Evolutionary conservation across 2,113 vertebrate genomes (phyloP).

Genomic region (Dascyllus trimaculatus): DNA sequence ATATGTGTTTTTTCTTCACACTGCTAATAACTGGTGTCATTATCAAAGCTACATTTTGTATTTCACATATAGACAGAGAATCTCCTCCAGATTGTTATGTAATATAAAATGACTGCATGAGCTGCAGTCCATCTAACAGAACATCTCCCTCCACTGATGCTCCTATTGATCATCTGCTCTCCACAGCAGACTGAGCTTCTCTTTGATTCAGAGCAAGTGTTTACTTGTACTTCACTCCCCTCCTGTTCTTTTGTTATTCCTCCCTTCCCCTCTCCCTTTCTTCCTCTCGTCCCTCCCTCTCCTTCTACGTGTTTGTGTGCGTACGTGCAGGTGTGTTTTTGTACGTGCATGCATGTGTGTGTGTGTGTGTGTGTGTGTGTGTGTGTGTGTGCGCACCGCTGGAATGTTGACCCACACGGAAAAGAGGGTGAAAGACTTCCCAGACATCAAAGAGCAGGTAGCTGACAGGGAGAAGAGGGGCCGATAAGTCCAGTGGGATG

Average conservation of each 20-base stretch:
- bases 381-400: slow-evolving; percentile 25
- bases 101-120: too few relatives aligned
- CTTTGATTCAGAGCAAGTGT: slow-evolving; percentile 74
- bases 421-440: slow-evolving; percentile 80
- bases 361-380: slow-evolving; percentile 34
- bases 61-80: not conserved
- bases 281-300: slow-evolving; percentile 58
- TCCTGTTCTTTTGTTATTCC: slow-evolving; percentile 77
- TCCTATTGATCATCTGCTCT: not conserved
- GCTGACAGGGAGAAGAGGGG: slow-evolving; percentile 80
- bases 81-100: not conserved
- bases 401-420: slow-evolving; percentile 80
- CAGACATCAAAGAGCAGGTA: slow-evolving; percentile 85
- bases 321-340: slow-evolving; percentile 66
- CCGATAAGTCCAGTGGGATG: slow-evolving; percentile 79
- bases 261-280: slow-evolving; percentile 55
- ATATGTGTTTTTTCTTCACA: too few relatives aligned
- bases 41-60: too few relatives aligned
- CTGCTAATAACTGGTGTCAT: too few relatives aligned
- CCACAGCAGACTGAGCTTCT: slow-evolving; percentile 31
- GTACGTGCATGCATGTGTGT: slow-evolving; percentile 5
- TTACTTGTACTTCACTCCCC: slow-evolving; percentile 76
- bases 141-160: not conserved
- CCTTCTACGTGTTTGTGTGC: slow-evolving; percentile 42
- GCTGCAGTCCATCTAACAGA: not conserved